Percentiles rank a stretch among this genome's conserved stretches.
Evolutionary conservation across 1,140 invertebrate species (phyloP).

Genomic region (Cyclina sinensis): DNA sequence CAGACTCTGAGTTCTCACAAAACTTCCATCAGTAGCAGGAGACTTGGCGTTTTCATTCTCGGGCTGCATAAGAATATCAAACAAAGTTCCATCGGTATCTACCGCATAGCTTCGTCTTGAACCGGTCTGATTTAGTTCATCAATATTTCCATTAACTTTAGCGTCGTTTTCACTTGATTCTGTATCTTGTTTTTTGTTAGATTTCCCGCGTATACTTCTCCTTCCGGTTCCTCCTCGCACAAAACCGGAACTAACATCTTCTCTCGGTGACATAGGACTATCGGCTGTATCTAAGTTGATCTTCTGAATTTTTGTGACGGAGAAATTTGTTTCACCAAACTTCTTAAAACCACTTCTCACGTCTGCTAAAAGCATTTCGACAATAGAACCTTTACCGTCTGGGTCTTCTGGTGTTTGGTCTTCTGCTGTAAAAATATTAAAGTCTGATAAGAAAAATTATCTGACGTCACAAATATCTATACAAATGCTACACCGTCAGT

Average conservation of each 20-base stretch:
- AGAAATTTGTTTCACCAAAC: constrained; percentile 79
- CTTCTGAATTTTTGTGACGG: constrained; percentile 81
- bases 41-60: constrained; percentile 40
- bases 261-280: constrained; percentile 26
- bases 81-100: constrained; percentile 75
- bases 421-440: constrained; percentile 5
- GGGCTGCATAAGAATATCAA: constrained; percentile 79
- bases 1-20: constrained; percentile 79
- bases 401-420: background rate
- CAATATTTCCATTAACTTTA: constrained; percentile 31
- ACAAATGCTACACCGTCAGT: no score
- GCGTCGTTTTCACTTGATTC: constrained; percentile 49
- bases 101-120: constrained; percentile 72
- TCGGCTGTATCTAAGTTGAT: constrained; percentile 73
- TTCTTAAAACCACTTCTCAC: constrained; percentile 83
- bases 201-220: constrained; percentile 74
- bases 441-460: no score
- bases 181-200: constrained; percentile 31
- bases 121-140: constrained; percentile 61
- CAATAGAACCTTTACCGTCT: constrained; percentile 77
- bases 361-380: constrained; percentile 83
- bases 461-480: no score
- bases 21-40: constrained; percentile 70
- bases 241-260: constrained; percentile 66
- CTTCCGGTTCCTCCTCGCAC: constrained; percentile 77